phyloP scores from a whole-genome alignment of 1,140 invertebrate genomes.

The Pseudomyrmex flavicornis region DNA sequence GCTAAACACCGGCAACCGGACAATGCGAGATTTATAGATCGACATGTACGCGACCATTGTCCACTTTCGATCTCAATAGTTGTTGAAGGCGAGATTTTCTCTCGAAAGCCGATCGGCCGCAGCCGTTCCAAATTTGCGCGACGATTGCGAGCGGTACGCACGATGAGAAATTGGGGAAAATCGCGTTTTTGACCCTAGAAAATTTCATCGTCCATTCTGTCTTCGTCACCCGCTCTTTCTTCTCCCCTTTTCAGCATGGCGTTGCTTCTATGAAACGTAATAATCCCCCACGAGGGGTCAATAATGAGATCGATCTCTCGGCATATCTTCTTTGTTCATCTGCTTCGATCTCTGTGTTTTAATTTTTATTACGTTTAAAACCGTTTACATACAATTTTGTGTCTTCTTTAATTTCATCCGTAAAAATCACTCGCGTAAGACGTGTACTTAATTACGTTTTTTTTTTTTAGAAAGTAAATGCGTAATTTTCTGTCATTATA shows the following conservation, averaged over 20 bases:
- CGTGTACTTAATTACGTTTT: no score
- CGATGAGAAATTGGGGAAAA: constrained; percentile 58
- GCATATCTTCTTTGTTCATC: no score
- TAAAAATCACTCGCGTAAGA: no score
- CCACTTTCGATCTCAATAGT: constrained; percentile 53
- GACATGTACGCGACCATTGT: constrained; percentile 79
- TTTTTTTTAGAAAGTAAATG: not conserved
- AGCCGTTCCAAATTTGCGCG: constrained; percentile 25
- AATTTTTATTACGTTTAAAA: no score
- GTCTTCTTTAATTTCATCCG: not conserved
- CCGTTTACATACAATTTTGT: not conserved
- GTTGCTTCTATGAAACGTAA: no score
- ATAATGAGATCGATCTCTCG: no score
- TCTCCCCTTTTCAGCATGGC: no score
- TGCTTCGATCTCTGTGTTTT: no score
- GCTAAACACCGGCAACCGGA: constrained; percentile 82
- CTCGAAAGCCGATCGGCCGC: constrained; percentile 57
- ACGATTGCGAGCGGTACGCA: constrained; percentile 5
- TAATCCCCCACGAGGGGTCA: no score
- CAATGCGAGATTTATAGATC: constrained; percentile 85
- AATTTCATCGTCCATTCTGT: constrained; percentile 9
- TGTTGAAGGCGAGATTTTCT: constrained; percentile 58
- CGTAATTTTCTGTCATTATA: not conserved
- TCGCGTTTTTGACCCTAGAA: constrained; percentile 58
- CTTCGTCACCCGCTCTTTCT: no score